Evolutionary conservation across 2,113 vertebrate species (phyloP), one percentile per base, ranked within the genome.

Genomic region (Lepus europaeus): DNA sequence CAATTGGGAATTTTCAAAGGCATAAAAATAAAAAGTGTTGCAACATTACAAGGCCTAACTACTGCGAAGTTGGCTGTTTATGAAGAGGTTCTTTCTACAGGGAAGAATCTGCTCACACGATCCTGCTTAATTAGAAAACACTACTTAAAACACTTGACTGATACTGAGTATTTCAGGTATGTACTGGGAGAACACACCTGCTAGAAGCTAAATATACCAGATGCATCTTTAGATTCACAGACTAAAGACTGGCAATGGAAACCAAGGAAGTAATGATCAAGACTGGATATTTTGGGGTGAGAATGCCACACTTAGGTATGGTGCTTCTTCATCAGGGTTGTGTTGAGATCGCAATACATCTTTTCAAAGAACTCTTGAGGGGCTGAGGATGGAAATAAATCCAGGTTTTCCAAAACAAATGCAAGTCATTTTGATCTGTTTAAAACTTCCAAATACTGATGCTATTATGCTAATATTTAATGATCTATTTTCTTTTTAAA

Each of bases 111-210:
- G 77, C 49, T 94, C 90, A 77, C 88, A 96, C 74, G 95, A 96
- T 83, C 17, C 72, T 95, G 76, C 89, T 77, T 97, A 97, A 97
- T 96, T 95, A 97, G 93, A 82, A 97, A 92, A 88, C 91, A 94
- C 85, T 87, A 84, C 79, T 89, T 90, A 95, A 95, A 96, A 85
- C 69, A 93, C 91, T 97, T 97, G 92, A 82, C 87, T 94, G 94
- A 82, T 89, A 90, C 33, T 76, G 78, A 97, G 53, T 89, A 95
- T 93, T 96, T 93, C 82, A 96, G 90, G 82, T 94, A 94, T 93
- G 74, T 36, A 39, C 12, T 83, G 51, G 79, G 29, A 96, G 88
- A 96, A 93, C 64, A 95, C 91, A 97, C 87, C 90, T 95, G 91
- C 74, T 68, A 79, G 64, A 86, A 73, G 68, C 90, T 96, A 94